Evolutionary conservation across 2,113 vertebrate genomes (phyloP).

Genomic region (Xenus cinereus): DNA sequence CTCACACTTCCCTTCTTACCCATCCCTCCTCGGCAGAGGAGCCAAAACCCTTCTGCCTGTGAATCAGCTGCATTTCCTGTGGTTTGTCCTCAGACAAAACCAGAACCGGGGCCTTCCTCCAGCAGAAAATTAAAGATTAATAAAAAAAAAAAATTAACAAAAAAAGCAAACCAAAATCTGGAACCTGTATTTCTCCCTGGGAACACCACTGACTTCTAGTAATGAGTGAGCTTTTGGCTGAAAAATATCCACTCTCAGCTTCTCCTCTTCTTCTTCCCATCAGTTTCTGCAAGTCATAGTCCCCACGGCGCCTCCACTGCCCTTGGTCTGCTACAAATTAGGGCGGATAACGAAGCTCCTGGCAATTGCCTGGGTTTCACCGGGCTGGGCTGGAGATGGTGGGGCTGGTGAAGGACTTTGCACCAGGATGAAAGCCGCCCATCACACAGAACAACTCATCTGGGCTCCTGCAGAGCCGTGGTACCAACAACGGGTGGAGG

Average conservation of each 20-base stretch:
- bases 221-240: not conserved
- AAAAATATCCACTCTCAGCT: not conserved
- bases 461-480: not conserved
- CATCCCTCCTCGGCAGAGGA: accelerated
- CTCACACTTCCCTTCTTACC: not conserved
- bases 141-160: not conserved
- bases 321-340: not conserved
- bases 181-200: not conserved
- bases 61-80: not conserved
- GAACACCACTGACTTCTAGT: not conserved
- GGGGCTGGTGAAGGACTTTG: not conserved
- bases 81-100: not conserved
- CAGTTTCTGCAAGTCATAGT: not conserved
- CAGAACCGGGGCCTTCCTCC: not conserved
- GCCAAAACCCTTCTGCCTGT: not conserved
- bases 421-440: not conserved
- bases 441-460: not conserved
- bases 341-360: accelerated
- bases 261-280: not conserved
- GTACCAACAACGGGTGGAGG: accelerated
- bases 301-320: not conserved
- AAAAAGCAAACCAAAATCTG: not conserved
- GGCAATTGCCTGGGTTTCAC: accelerated
- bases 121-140: not conserved
- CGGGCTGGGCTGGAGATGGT: not conserved